phyloP scores from a whole-genome alignment of 1,140 invertebrate species.

The Chironomus striatipennis region DNA sequence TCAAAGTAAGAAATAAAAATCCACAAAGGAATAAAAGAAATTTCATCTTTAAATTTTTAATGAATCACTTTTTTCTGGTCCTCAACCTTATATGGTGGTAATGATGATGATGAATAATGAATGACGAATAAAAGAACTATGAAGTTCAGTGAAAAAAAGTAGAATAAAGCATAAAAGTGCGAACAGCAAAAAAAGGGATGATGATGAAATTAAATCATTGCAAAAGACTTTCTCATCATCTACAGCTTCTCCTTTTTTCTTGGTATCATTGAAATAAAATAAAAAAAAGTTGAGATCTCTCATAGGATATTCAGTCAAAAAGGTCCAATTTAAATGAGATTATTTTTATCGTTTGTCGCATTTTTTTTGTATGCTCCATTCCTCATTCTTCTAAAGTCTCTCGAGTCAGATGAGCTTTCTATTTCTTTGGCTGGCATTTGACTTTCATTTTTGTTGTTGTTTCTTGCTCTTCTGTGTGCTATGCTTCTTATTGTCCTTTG shows the following conservation, averaged over 20 bases:
- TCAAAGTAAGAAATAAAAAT: too few species aligned
- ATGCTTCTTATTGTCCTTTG: too few species aligned
- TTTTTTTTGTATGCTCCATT: neutral
- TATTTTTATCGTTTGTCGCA: conserved; percentile 8
- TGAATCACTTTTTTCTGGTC: too few species aligned
- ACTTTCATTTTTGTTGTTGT: too few species aligned
- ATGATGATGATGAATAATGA: too few species aligned
- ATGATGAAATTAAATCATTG: neutral
- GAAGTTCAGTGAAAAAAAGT: neutral
- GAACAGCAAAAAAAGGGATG: neutral
- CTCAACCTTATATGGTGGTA: too few species aligned
- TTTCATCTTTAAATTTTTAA: too few species aligned
- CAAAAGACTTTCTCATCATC: too few species aligned
- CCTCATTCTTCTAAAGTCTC: neutral
- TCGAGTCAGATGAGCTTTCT: neutral
- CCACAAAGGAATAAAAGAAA: too few species aligned
- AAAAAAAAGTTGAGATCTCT: neutral
- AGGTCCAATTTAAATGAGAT: conserved; percentile 13
- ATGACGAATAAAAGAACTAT: too few species aligned
- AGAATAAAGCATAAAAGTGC: neutral
- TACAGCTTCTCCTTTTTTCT: too few species aligned
- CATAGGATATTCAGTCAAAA: neutral
- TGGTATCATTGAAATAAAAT: neutral
- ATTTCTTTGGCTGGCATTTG: neutral
- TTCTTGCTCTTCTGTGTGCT: too few species aligned